Base-by-base conservation (phyloP, 2,888 invertebrate genomes). In the Ormyrus rosae region DNA sequence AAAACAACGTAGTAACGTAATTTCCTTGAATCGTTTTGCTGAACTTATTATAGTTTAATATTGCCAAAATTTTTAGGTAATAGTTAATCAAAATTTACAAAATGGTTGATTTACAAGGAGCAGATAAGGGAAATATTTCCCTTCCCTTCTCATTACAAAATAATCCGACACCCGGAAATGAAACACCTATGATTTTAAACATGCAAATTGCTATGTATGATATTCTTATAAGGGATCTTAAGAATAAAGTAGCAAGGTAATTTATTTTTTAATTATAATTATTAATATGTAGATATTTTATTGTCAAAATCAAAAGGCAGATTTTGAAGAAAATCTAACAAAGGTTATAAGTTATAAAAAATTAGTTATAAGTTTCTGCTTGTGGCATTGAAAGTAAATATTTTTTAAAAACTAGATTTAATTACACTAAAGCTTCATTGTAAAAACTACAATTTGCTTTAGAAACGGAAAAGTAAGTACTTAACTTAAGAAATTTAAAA, bases 191-290 rank as follows among this genome's bases (percentile, higher is more conserved):
- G 46, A 88, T 88, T 61, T 74, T 88, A 46, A 89, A 89, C 78
- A 84, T 85, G 78, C 89, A 90, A 84, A 86, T 13, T 51, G 83
- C 86, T 9, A 81, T 87, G 13, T 89, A 89, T 63, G 83, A 86
- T 51, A 70, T 85, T 58, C 79, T 83, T 72, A 86, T 89, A 19
- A 69, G 76, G 7, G 87, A 88, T 64, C 83, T 83, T 60, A 64
- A 85, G 74, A 85, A 83, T 34, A 83, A 81, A 78, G 86, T 88
- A 69, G 61, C 84, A 64, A 87, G 88, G 90, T 88, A 77, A 81
- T 48, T 69, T 58, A 19, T 11, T 50, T 8, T 72, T 64, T 46
- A 2, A 55, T 71, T n/a, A 7, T 55, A 51, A 51, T 45, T 56
- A 67, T 9, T 34, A n/a, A 19, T 55, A 10, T 11, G 8, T 8